Evolutionary conservation across 1,140 invertebrate genomes (phyloP), one percentile per base, ranked within the genome.

Genomic region (Drosophila pseudoananassae): DNA sequence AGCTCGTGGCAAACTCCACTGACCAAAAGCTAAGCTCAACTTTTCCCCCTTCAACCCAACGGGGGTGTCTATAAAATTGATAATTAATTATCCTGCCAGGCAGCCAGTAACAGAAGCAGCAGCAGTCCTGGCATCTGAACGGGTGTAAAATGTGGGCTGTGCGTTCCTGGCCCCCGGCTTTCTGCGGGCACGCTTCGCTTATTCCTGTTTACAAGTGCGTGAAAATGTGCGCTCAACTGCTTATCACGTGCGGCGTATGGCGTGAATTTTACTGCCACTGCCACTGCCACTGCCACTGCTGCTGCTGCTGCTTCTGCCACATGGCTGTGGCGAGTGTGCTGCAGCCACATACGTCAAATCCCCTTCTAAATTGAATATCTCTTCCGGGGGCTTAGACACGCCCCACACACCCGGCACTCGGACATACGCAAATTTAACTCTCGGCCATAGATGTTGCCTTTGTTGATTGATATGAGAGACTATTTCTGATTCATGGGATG

Each of bases 191-290:
- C 81, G 81, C 81, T 85, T 78, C 82, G 81, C 61, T 85, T 85
- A 85, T 87, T 85, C 64, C 60, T 85, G 81, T 75, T 85, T 82
- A 85, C 81, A 85, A 85, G 81, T 87, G 81, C 81, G 81, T 85
- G 81, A 87, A 85, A 85, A 85, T 85, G 76, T 88, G 73, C 81
- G 81, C 81, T 85, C 85, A 82, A 87, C 81, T 85, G 81, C 81
- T 81, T 84, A 84, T 84, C 81, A 84, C 81, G 81, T 83, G 80
- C 66, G 60, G 81, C 65, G 53, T 69, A 68, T 58, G 60, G 76
- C 71, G 54, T 80, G 80, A 85, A 76, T 85, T 83, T 83, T 76
- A 83, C 80, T 83, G 81, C 79, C 63, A 20, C 69, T 25, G 54
- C 56, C 63, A 57, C 64, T 52, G n/a, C n/a, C n/a, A n/a, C n/a